Evolutionary conservation across 1,140 invertebrate species (phyloP), one percentile per base, ranked within the genome.

Genomic region (Drosophila chauvacae): DNA sequence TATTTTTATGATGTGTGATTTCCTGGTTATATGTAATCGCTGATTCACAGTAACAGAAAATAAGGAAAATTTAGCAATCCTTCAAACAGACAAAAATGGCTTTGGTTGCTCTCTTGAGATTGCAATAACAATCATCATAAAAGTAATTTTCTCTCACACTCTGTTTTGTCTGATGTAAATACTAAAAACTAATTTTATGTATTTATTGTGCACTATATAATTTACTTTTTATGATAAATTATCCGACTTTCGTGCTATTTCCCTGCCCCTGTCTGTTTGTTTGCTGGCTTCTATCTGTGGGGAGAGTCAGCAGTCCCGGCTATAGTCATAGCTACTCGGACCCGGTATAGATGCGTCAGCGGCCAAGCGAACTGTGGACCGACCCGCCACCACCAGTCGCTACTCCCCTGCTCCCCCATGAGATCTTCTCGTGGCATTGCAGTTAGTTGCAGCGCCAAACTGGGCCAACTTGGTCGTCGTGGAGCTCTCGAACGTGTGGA

Each of bases 371-470:
- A 66, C 65, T 69, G 63, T 30, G 30, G 63, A 44, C 39, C 57
- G 14, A 56, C 14, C 23, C 23, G 23, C 23, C 2, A n/a, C 33
- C 13, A 6, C 9, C 80, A 56, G 7, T 18, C 76, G 45, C 64
- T 56, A 60, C 62, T 39, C 62, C 59, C 73, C 65, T 64, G 65
- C 53, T 59, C 48, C 37, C 16, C 28, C 37, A 7, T 16, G 23
- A 9, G 23, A 9, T 42, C 20, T 30, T 20, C 39, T 26, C 39
- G 51, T 63, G 68, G 77, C 42, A 72, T 65, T 75, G 66, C 66
- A 65, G 70, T 70, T 81, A 50, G 66, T 60, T 81, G 60, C 64
- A 69, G 30, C n/a, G 14, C 4, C 63, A n/a, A 70, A 69, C 50
- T 77, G 73, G 70, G 70, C 44, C 70, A 73, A 73, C 68, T 60